These are phyloP conservation scores for Brachionus plicatilis DNA, from an alignment of 1,140 invertebrate genomes.

Conservation along the genomic window DNA sequence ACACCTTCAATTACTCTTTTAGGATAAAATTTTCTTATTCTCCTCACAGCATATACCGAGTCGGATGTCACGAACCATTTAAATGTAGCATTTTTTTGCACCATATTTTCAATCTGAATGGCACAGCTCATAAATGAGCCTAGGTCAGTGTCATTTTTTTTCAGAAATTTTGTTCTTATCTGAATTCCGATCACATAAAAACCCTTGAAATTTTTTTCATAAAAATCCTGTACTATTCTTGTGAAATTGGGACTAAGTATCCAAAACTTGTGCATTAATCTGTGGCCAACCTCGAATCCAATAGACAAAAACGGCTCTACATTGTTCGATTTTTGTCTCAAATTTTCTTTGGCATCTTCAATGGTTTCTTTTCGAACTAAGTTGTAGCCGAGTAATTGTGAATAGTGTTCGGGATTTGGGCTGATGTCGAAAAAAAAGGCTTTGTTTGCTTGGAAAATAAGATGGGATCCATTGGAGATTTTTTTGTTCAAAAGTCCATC, in stretches of 20 bases:
- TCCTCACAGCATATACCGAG: neutral
- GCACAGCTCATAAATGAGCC: neutral
- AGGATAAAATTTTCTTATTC: neutral
- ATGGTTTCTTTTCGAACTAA: neutral
- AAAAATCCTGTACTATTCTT: neutral
- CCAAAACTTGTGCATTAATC: conserved; percentile 7
- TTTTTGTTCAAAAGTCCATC: neutral
- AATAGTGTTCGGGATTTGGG: neutral
- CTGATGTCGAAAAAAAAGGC: neutral
- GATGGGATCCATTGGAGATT: neutral
- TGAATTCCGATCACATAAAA: conserved; percentile 4
- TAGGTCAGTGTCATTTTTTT: neutral
- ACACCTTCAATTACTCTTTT: neutral
- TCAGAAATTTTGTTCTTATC: neutral
- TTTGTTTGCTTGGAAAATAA: neutral
- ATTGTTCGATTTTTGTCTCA: neutral
- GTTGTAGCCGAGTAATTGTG: neutral
- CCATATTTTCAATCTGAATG: neutral
- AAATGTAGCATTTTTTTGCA: neutral
- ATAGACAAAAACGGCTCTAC: neutral
- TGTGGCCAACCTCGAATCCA: neutral
- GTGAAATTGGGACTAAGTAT: neutral
- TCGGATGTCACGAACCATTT: conserved; percentile 7
- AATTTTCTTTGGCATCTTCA: neutral
- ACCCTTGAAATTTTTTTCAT: neutral